These are phyloP conservation scores for Neolamprologus tretocephalus DNA, from an alignment of 2,113 vertebrate species.

Conservation along the genomic window DNA sequence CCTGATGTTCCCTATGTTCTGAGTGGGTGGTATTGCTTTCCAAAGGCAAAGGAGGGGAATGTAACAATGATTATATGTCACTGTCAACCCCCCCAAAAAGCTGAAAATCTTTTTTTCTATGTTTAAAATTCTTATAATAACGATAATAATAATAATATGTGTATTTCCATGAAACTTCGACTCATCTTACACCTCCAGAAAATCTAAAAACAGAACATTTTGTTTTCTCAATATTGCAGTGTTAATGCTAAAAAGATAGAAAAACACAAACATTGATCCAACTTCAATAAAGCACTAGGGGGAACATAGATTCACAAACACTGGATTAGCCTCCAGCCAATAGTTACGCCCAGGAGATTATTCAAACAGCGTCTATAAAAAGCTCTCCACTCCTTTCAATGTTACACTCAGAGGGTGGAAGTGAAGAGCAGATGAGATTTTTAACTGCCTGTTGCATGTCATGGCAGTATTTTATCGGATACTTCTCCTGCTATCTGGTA, in stretches of 20 bases:
- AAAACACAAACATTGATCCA: not conserved
- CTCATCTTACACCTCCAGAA: not conserved
- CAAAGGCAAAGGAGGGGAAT: not conserved
- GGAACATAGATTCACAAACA: slow-evolving; percentile 7
- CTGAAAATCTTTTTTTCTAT: not conserved
- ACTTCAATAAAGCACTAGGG: not conserved
- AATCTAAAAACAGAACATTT: not conserved
- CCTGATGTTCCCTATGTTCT: not conserved
- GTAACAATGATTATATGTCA: not conserved
- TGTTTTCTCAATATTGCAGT: not conserved
- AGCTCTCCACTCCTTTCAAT: not conserved
- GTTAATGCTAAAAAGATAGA: not conserved
- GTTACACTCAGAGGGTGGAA: not conserved
- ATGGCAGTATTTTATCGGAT: slow-evolving; percentile 52
- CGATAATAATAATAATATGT: not conserved
- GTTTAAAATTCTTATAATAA: not conserved
- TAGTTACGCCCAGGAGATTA: slow-evolving; percentile 56
- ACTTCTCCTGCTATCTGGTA: slow-evolving; percentile 66
- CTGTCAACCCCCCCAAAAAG: not conserved
- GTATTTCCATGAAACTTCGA: not conserved
- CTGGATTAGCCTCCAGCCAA: slow-evolving; percentile 46
- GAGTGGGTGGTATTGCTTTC: not conserved
- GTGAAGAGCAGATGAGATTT: not conserved
- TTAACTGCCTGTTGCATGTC: slow-evolving; percentile 8
- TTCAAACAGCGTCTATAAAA: slow-evolving; percentile 51